Evolutionary conservation across 37 sponge, comb jelly and placozoan species (phyloP), one percentile per base, ranked within the genome.

Genomic region (Corticium candelabrum): DNA sequence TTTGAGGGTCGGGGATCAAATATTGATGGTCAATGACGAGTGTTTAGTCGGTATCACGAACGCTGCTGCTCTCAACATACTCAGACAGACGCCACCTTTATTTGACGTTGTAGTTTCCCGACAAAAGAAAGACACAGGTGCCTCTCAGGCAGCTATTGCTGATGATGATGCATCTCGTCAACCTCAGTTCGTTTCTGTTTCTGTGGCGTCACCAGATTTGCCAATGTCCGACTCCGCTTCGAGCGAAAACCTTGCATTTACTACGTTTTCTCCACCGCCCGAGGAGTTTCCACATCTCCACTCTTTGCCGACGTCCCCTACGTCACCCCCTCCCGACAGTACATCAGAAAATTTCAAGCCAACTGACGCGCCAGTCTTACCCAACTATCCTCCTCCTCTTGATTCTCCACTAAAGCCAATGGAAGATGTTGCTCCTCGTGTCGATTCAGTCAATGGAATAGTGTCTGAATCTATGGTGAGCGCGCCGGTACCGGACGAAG

Each of bases 71-170:
- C 78, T 37, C 37, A 43, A 77, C 11, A 67, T 82, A 0, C 34
- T 91, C 15, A 68, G 85, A 0, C 3, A 69, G 21, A 82, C 85
- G 5, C 83, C 83, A 36, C 69, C 37, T 3, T 37, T 7, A 0
- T 77, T 91, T 21, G 69, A 74, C 40, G 38, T 91, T 36, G 86
- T 87, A 0, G 91, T 62, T 2, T 85, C 84, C 41, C 72, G 91
- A 30, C 77, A 84, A 38, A 82, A 81, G 37, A 30, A 43, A 5
- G 69, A 77, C 1, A 38, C 41, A 11, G 15, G 11, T 27, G 11
- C 21, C 62, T 11, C 62, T 21, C 15, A 11, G 15, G 62, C 62
- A 27, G 62, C 62, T 21, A 27, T 21, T 11, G 21, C 62, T 11
- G 11, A 11, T 27, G 21, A 50, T 50, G 15, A 21, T 21, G 62